A percentile compares a stretch with the other conserved stretches of the same genome.
phyloP scores from a whole-genome alignment of 1,140 invertebrate genomes.

The Parasteatoda tepidariorum region DNA sequence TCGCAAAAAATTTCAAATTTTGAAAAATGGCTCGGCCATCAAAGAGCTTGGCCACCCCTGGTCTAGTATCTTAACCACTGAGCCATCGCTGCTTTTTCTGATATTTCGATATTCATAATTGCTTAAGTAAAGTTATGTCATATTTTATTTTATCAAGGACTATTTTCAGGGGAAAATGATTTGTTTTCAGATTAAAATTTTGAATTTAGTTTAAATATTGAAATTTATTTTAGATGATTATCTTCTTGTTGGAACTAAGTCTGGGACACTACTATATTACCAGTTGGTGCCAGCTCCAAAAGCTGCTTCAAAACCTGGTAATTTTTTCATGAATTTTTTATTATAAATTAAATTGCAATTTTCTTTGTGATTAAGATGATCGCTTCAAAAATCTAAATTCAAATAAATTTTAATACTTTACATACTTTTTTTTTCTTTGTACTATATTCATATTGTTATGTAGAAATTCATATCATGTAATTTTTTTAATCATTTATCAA shows the following conservation, averaged over 20 bases:
- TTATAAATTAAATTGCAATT: background rate
- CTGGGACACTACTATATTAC: slow-evolving; percentile 93
- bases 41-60: too few relatives aligned
- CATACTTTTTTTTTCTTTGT: background rate
- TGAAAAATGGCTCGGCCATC: too few relatives aligned
- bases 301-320: slow-evolving; percentile 62
- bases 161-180: too few relatives aligned
- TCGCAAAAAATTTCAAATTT: too few relatives aligned
- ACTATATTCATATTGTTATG: background rate
- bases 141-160: too few relatives aligned
- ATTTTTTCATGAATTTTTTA: slow-evolving; percentile 20
- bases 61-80: too few relatives aligned
- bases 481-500: background rate
- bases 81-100: too few relatives aligned
- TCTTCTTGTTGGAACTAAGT: slow-evolving; percentile 89
- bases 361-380: background rate
- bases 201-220: background rate
- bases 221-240: slow-evolving; percentile 80
- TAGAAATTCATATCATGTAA: background rate
- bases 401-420: background rate
- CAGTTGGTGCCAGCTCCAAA: slow-evolving; percentile 67
- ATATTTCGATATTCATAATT: too few relatives aligned
- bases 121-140: too few relatives aligned
- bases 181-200: background rate
- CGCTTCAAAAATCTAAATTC: background rate